phyloP scores from a whole-genome alignment of 2,797 vertebrate genomes.

The Microctenopoma lineatum region DNA sequence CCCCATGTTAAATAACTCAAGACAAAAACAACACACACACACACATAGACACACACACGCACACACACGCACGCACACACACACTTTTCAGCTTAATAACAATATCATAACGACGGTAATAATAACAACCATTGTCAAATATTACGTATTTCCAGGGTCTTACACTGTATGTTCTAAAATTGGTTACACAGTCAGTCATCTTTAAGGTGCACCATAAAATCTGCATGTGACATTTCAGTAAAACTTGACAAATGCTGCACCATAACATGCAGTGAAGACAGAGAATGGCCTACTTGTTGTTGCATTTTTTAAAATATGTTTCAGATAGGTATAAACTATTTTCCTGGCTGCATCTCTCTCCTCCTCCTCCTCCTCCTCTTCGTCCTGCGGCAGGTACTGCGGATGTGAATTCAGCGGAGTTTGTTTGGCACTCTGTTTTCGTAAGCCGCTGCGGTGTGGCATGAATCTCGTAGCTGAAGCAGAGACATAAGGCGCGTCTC shows the following conservation, averaged over 20 bases:
- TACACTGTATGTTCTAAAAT: constrained; percentile 73
- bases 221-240: constrained; percentile 73
- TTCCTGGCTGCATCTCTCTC: constrained; percentile 31
- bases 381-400: constrained; percentile 26
- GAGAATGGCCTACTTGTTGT: constrained; percentile 61
- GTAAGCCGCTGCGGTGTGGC: constrained; percentile 63
- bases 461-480: constrained; percentile 63
- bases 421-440: constrained; percentile 78
- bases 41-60: constrained; percentile 46
- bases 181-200: constrained; percentile 84
- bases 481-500: constrained; percentile 63
- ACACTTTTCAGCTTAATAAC: constrained; percentile 76
- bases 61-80: constrained; percentile 44
- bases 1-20: constrained; percentile 93
- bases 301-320: constrained; percentile 40
- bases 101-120: constrained; percentile 73
- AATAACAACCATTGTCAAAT: constrained; percentile 80
- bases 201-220: constrained; percentile 92
- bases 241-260: constrained; percentile 75
- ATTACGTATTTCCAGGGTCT: constrained; percentile 70
- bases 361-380: constrained; percentile 14
- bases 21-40: constrained; percentile 77
- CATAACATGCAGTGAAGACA: constrained; percentile 73
- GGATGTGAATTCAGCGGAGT: constrained; percentile 56
- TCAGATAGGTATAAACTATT: constrained; percentile 37